A percentile compares a stretch with the other conserved stretches of the same genome.
Evolutionary conservation across 2,113 vertebrate genomes (phyloP).

Genomic region (Lycocorax pyrrhopterus): DNA sequence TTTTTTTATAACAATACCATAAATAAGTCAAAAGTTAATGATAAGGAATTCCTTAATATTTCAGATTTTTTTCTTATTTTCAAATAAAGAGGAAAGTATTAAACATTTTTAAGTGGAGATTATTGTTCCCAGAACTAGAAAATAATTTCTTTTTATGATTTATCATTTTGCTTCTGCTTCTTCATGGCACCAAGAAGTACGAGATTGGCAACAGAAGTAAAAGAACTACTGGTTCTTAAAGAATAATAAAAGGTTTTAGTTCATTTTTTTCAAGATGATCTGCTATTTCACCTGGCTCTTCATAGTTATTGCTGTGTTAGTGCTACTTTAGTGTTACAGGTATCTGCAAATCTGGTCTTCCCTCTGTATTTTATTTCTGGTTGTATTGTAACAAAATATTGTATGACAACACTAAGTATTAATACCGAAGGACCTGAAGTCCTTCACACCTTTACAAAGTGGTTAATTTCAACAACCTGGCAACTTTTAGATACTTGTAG

Average conservation of each 20-base stretch:
- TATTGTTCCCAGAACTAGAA: neutral
- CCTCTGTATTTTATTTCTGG: neutral
- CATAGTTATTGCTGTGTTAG: accelerated
- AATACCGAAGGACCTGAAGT: neutral
- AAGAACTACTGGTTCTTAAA: neutral
- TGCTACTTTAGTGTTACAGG: neutral
- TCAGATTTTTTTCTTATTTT: neutral
- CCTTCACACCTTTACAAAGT: neutral
- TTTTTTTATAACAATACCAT: neutral
- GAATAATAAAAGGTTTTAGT: neutral
- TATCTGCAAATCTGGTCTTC: neutral
- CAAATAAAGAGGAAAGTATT: neutral
- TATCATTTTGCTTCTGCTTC: neutral
- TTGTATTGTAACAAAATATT: neutral
- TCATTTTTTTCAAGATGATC: neutral
- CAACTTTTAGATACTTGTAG: neutral
- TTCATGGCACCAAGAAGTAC: neutral
- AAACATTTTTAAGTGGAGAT: neutral
- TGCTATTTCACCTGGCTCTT: neutral
- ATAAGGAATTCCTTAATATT: neutral
- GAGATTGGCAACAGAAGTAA: neutral
- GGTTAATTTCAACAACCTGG: neutral
- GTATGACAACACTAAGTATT: neutral
- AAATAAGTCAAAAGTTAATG: neutral
- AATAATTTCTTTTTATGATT: neutral